Evolutionary conservation across 2,113 vertebrate species (phyloP).

Genomic region (Crotalus helleri): DNA sequence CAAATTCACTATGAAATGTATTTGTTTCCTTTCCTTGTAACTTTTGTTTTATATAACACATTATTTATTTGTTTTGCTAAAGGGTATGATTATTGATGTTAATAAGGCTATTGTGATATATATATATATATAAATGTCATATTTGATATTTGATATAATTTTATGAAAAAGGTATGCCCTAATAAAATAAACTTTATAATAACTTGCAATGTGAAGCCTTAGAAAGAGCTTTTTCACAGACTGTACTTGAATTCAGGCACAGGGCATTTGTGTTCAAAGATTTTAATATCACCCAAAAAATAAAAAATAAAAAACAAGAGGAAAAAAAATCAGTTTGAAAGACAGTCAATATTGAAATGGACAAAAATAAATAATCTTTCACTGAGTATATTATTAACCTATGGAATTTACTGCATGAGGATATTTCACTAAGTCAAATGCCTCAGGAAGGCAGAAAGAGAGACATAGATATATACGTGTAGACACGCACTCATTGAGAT

Average conservation of each 20-base stretch:
- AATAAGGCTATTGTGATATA: neutral
- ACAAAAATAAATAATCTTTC: slow-evolving; percentile 55
- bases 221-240: neutral
- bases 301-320: neutral
- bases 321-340: slow-evolving; percentile 21
- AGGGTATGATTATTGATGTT: neutral
- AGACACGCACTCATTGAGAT: slow-evolving; percentile 34
- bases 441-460: slow-evolving; percentile 62
- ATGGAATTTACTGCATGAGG: slow-evolving; percentile 65
- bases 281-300: neutral
- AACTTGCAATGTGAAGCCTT: neutral
- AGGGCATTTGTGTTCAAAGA: neutral
- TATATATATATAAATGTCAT: neutral
- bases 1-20: neutral
- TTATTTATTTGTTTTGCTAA: neutral
- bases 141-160: neutral
- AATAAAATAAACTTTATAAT: neutral
- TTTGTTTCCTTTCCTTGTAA: neutral
- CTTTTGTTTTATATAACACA: neutral
- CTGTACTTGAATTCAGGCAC: neutral
- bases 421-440: slow-evolving; percentile 55
- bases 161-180: neutral
- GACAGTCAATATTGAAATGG: slow-evolving; percentile 34
- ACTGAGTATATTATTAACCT: slow-evolving; percentile 65
- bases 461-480: slow-evolving; percentile 38